These are phyloP conservation scores for Basileuterus tristriatus DNA, from an alignment of 2,797 vertebrate species.

Conservation along the genomic window DNA sequence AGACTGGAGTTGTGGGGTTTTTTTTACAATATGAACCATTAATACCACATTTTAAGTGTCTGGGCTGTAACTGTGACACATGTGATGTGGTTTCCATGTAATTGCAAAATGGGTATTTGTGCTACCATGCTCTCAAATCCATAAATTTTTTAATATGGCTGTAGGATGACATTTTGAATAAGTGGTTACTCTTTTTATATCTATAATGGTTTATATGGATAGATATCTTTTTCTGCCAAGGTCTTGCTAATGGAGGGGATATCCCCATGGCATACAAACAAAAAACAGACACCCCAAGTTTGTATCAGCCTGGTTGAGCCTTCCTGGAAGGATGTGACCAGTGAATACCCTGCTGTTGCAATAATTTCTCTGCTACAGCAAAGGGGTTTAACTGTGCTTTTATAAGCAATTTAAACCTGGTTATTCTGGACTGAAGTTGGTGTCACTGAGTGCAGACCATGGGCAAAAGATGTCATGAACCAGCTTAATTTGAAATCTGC, in stretches of 20 bases:
- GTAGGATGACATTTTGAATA: neutral
- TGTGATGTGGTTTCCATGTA: neutral
- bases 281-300: neutral
- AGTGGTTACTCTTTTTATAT: neutral
- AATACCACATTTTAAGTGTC: neutral
- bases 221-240: neutral
- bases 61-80: neutral
- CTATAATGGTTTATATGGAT: neutral
- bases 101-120: neutral
- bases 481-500: neutral
- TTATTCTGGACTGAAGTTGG: slow-evolving; percentile 5
- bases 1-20: neutral
- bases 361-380: neutral
- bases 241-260: neutral
- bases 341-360: neutral
- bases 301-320: neutral
- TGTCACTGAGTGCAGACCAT: neutral
- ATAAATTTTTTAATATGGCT: neutral
- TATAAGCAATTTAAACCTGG: slow-evolving; percentile 12
- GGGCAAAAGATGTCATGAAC: neutral
- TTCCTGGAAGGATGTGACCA: neutral
- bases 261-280: neutral
- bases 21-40: neutral
- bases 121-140: neutral
- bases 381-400: neutral